These are phyloP conservation scores for Protaetia brevitarsis DNA, from an alignment of 1,140 invertebrate genomes.

Conservation along the genomic window DNA sequence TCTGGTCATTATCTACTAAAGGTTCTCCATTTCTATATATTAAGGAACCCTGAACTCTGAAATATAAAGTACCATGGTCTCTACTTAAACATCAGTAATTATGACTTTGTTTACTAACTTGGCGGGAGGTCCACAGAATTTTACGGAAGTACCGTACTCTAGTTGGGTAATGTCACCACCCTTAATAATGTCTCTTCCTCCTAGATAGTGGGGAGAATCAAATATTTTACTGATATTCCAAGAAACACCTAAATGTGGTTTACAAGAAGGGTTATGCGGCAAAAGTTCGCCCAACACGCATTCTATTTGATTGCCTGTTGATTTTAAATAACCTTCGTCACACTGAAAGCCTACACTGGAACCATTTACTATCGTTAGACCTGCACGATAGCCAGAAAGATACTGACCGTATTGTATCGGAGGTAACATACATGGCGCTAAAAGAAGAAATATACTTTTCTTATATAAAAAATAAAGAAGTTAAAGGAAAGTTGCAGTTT, in stretches of 20 bases:
- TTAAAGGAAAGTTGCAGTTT: background rate
- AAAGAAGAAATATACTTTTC: slow-evolving; percentile 30
- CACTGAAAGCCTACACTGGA: slow-evolving; percentile 67
- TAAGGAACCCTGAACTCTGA: slow-evolving; percentile 63
- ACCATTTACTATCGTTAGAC: slow-evolving; percentile 74
- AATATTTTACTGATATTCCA: slow-evolving; percentile 20
- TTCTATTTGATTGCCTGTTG: slow-evolving; percentile 52
- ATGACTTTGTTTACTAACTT: slow-evolving; percentile 49
- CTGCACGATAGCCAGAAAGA: slow-evolving; percentile 69
- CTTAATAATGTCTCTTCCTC: slow-evolving; percentile 63
- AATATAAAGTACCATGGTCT: slow-evolving; percentile 21
- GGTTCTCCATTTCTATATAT: slow-evolving; percentile 61
- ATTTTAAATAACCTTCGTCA: slow-evolving; percentile 59
- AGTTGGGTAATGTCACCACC: slow-evolving; percentile 63
- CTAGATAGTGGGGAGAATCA: slow-evolving; percentile 51
- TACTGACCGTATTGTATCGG: slow-evolving; percentile 70
- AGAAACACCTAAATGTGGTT: slow-evolving; percentile 29
- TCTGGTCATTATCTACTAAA: slow-evolving; percentile 49
- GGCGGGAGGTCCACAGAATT: slow-evolving; percentile 63
- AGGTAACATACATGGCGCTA: slow-evolving; percentile 73
- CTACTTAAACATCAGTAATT: background rate
- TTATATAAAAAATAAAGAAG: background rate
- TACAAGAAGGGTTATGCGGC: slow-evolving; percentile 58
- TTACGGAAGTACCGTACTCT: slow-evolving; percentile 52
- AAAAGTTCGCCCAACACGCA: slow-evolving; percentile 68